A percentile compares a stretch with the other conserved stretches of the same genome.
Conservation (phyloP, 2,797 vertebrate species). For the Pteronotus mesoamericanus region DNA sequence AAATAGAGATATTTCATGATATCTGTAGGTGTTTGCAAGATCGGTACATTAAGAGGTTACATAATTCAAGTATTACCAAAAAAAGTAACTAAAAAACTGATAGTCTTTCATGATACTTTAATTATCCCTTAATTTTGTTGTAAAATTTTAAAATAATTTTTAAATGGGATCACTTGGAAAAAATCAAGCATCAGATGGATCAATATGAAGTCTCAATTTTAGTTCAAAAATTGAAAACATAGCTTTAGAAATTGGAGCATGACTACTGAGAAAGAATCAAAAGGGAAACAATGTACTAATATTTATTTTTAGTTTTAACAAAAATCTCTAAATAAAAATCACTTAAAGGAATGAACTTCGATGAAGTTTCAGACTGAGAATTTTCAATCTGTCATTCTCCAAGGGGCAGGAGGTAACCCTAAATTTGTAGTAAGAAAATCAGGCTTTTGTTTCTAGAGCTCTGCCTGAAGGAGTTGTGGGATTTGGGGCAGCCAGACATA, state of each 20-base stretch:
- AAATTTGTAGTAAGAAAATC: background rate
- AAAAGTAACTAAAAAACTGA: background rate
- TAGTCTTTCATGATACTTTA: background rate
- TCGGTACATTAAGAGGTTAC: background rate
- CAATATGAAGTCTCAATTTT: slow-evolving; percentile 2
- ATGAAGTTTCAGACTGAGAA: background rate
- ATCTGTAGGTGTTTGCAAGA: background rate
- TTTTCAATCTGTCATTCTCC: background rate
- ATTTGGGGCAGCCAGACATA: background rate
- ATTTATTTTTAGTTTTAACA: background rate
- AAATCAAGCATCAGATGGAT: background rate
- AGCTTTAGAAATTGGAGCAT: background rate
- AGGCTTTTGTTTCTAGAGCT: background rate
- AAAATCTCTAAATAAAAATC: background rate
- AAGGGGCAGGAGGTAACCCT: background rate
- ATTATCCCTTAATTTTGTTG: background rate
- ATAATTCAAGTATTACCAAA: background rate
- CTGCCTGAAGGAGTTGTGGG: background rate
- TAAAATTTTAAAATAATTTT: background rate
- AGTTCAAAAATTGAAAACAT: background rate
- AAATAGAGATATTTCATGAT: background rate
- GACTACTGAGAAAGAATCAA: background rate
- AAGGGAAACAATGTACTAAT: background rate
- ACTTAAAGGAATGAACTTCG: background rate
- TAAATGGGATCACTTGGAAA: background rate